Evolutionary conservation across 2,888 invertebrate species (phyloP), one percentile per base, ranked within the genome.

Genomic region (Cryptus viduatorius): DNA sequence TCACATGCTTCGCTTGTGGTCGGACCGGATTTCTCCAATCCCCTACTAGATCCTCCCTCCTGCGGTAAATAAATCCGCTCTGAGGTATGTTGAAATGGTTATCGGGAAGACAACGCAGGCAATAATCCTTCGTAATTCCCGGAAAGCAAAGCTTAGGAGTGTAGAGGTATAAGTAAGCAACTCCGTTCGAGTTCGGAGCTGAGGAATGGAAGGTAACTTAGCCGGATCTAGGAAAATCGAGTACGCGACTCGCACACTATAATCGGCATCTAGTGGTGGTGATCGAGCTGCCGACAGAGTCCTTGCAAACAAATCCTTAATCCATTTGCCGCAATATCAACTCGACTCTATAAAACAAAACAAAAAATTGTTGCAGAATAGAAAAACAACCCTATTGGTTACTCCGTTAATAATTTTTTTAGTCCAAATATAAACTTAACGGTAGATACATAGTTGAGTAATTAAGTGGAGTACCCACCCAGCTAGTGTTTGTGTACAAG

Each of bases 21-120:
- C 56, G 10, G 16, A 8, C 10, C 8, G 53, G 56, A 56, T 56
- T 56, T 56, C 19, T 10, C 16, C 3, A 24, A 56, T 56, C 56
- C 56, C 19, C 8, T 10, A 12, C 10, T 5, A 56, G 24, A 3
- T 56, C 10, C 19, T 24, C 19, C 56, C 10, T 56, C 19, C 19
- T 56, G 56, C 24, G 56, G 56, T 19, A 56, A 56, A 56, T 56
- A 10, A 56, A 56, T 56, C 56, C 19, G 56, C 56, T 56, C 56
- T 24, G 56, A 8, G 56, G 56, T 56, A 8, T 24, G 10, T 10
- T 19, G 56, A 56, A 56, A 56, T 56, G 19, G 19, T 56, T 56
- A 56, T 12, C 10, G 56, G 56, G 19, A 10, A 37, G 56, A 56
- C 56, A 19, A 56, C 19, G 56, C 56, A 24, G 56, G 56, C 24